Evolutionary conservation across 53 echinoderm and acorn worm genomes (phyloP), one percentile per base, ranked within the genome.

Genomic region (Hippasteria phrygiana): DNA sequence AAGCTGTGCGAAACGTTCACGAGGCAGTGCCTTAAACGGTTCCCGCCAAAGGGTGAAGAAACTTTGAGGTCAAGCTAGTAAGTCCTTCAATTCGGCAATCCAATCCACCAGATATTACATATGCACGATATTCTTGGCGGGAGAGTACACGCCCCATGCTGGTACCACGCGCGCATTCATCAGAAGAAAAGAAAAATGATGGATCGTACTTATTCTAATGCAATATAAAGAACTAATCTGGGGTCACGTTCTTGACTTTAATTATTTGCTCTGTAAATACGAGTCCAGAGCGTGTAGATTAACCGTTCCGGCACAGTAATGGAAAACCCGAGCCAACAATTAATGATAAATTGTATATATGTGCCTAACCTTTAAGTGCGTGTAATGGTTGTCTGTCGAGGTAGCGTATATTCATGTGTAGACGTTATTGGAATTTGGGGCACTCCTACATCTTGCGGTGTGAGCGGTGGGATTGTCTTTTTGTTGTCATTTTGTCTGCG

Each of bases 61-160:
- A 29, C 65, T 1, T 67, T 67, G 12, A 36, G 37, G 33, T 67
- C 37, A 67, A 14, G 9, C 69, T 26, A 26, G 7, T 22, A 22
- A 28, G 36, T 67, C 33, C 33, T 67, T 67, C 36, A 67, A 16
- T 35, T 0, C 3, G 32, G 26, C 37, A 36, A 67, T 67, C 33
- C 16, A 67, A 36, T 67, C 69, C 33, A 33, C 37, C 14, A 22
- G 69, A 11, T 10, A 67, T 67, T 67, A 67, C 10, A 67, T 35
- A 36, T 36, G 37, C 69, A 67, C 36, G 69, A 36, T 67, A 36
- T 67, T 67, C 69, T 67, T 67, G 69, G 77, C 32, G n/a, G 77
- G 77, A 36, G 14, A 6, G 14, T 37, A n/a, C 35, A 1, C 4
- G 22, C 36, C 76, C 35, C 77, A 54, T 33, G 77, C 55, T 26